Percentiles rank a stretch among this genome's conserved stretches.
phyloP scores from a whole-genome alignment of 2,797 vertebrate genomes.

The Eulemur albifrons region DNA sequence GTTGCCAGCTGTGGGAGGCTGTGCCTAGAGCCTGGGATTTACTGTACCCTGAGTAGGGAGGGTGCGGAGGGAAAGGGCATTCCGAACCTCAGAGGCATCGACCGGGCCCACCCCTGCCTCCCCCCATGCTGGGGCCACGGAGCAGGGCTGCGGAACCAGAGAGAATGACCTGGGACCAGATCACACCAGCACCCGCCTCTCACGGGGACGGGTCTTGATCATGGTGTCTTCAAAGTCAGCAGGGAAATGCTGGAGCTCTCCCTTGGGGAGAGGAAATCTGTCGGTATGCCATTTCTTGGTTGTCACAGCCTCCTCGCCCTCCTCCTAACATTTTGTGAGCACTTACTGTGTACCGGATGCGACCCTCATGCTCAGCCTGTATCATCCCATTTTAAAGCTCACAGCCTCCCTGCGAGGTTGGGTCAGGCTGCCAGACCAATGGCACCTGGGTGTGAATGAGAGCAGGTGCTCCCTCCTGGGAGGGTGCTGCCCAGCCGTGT shows the following conservation, averaged over 20 bases:
- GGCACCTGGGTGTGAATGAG: constrained; percentile 35
- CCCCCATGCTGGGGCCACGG: accelerated
- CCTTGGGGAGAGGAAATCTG: not conserved
- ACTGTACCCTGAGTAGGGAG: constrained; percentile 36
- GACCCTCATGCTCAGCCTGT: not conserved
- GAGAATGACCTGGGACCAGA: not conserved
- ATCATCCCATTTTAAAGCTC: not conserved
- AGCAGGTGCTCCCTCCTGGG: not conserved
- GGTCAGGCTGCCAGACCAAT: accelerated
- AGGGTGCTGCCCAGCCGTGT: not conserved
- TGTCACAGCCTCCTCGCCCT: not conserved
- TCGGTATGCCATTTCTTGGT: accelerated
- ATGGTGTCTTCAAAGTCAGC: constrained; percentile 38
- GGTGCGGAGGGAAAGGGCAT: not conserved
- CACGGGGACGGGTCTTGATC: accelerated
- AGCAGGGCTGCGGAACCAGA: not conserved
- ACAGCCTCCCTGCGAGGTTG: not conserved
- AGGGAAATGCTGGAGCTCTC: constrained; percentile 12
- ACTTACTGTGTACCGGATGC: not conserved
- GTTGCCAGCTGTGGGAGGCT: constrained; percentile 80
- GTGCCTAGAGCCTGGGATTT: constrained; percentile 71
- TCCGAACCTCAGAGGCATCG: constrained; percentile 8
- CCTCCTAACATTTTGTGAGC: not conserved
- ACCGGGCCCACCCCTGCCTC: not conserved
- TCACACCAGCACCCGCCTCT: not conserved